A percentile compares a stretch with the other conserved stretches of the same genome.
Conservation (phyloP, 92 coral and sea anemone species). For the Zoanthus gigantus region DNA sequence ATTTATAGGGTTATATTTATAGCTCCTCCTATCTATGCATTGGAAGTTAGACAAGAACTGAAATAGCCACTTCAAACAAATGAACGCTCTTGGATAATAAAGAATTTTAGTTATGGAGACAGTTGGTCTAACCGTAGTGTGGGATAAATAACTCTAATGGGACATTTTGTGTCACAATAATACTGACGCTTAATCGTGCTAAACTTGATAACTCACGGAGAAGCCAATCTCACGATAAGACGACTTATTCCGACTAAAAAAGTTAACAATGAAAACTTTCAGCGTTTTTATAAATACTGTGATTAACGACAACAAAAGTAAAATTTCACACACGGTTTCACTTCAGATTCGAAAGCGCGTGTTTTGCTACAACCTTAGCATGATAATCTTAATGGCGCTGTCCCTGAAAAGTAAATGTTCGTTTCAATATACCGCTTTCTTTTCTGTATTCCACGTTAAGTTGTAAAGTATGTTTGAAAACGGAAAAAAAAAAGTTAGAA, state of each 20-base stretch:
- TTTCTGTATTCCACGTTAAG: not conserved
- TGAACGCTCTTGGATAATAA: not conserved
- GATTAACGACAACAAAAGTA: not conserved
- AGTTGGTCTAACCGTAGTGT: not conserved
- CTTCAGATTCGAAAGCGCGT: conserved; percentile 1
- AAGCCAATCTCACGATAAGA: not conserved
- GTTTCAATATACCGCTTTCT: not conserved
- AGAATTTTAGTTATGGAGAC: conserved; percentile 1
- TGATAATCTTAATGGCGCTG: not conserved
- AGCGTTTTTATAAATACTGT: conserved; percentile 8
- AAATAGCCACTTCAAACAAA: not conserved
- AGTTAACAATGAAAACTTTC: not conserved
- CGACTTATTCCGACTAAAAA: not conserved
- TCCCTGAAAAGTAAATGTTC: not conserved
- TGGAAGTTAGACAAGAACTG: conserved; percentile 19
- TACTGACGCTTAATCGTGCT: too few relatives aligned
- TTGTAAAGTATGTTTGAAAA: not conserved
- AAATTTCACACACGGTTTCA: not conserved
- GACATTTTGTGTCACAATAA: not conserved
- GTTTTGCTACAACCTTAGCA: not conserved
- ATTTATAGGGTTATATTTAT: conserved; percentile 15
- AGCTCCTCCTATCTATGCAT: conserved; percentile 14
- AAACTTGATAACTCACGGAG: not conserved
- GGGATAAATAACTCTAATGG: not conserved
- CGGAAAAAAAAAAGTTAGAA: not conserved